These are phyloP conservation scores for Nycticorax nycticorax DNA, from an alignment of 2,113 vertebrate genomes.

Conservation along the genomic window DNA sequence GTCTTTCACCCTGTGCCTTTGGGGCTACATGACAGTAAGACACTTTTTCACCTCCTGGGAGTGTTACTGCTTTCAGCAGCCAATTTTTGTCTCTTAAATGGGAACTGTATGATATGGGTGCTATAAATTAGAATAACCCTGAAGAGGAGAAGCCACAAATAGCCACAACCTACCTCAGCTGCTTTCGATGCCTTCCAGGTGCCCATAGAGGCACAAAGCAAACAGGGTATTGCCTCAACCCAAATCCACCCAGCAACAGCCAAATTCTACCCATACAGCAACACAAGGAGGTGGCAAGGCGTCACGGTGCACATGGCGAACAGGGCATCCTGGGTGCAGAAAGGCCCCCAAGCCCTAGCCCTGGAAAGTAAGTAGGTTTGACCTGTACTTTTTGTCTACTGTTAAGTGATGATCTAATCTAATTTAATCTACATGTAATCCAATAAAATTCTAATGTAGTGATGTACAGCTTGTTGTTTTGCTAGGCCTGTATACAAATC, in stretches of 20 bases:
- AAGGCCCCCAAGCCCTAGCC: neutral
- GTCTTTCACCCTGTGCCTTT: neutral
- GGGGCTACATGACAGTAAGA: neutral
- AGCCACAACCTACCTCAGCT: neutral
- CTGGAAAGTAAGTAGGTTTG: neutral
- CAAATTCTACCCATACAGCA: neutral
- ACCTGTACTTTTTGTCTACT: neutral
- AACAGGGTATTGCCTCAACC: neutral
- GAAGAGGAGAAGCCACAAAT: neutral
- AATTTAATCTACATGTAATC: neutral
- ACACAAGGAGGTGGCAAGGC: neutral
- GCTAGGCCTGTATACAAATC: neutral
- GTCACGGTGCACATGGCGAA: neutral
- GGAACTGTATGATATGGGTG: neutral
- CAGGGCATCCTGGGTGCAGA: neutral
- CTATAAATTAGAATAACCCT: neutral
- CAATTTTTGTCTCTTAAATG: neutral
- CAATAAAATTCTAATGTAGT: neutral
- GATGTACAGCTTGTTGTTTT: neutral
- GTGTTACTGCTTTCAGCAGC: neutral
- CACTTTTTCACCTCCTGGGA: neutral
- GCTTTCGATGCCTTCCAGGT: neutral
- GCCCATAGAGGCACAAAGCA: neutral
- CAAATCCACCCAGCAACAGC: neutral
- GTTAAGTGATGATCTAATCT: neutral